Evolutionary conservation across 2,113 vertebrate genomes (phyloP).

Genomic region (Leucosticte australis): DNA sequence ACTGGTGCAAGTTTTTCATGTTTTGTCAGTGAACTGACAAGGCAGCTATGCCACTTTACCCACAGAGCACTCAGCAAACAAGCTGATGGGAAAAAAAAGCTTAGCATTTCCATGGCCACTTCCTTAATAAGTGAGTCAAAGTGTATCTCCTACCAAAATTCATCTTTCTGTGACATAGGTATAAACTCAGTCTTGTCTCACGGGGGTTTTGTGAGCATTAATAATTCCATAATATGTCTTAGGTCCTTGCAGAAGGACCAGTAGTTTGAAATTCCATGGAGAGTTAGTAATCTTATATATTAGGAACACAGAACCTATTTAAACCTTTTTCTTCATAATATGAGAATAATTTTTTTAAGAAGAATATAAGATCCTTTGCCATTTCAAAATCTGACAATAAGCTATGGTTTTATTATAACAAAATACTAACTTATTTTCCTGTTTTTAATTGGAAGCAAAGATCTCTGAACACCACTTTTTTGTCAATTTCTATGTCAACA

Average conservation of each 20-base stretch:
- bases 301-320: background rate
- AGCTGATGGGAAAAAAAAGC: background rate
- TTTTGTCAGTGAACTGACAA: background rate
- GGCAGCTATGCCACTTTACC: background rate
- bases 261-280: background rate
- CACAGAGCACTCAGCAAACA: background rate
- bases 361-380: background rate
- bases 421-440: background rate
- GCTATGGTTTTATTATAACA: background rate
- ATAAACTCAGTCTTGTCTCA: background rate
- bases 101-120: background rate
- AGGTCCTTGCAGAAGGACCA: background rate
- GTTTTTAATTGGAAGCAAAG: background rate
- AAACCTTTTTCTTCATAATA: background rate
- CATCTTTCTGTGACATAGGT: background rate
- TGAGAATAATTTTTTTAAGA: background rate
- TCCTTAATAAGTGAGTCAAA: background rate
- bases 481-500: background rate
- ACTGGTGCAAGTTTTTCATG: background rate
- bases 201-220: background rate
- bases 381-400: background rate
- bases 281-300: background rate
- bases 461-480: background rate
- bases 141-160: background rate
- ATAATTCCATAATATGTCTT: background rate